Evolutionary conservation across 2,797 vertebrate genomes (phyloP), one percentile per base, ranked within the genome.

Genomic region (Lepilemur septentrionalis): DNA sequence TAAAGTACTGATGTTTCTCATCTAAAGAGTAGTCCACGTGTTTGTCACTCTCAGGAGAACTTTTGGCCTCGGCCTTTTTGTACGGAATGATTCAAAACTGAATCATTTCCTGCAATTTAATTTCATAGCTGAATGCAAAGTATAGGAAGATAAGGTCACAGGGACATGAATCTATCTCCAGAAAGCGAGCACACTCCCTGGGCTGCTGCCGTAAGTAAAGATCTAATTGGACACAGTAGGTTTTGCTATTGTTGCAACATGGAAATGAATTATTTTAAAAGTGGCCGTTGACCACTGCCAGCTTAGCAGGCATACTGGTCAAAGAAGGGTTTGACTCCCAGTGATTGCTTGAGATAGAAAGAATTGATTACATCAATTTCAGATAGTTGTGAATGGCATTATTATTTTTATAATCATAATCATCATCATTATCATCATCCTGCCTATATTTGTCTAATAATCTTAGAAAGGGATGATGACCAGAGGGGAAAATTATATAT

Each of bases 71-170:
- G 98, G 97, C 97, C 94, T 97, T 97, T 97, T 98, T 97, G 97
- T 98, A 98, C 94, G 97, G 92, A 97, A 98, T 97, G 76, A 98
- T 97, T 98, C 43, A 93, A 98, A 98, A 98, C 79, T 75, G 96
- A 98, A 98, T 98, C 96, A 98, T 97, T 98, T 98, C 96, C 98
- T 98, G 95, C 96, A 97, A 98, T 98, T 98, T 98, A 98, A 97
- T 98, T 97, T 98, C 97, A 97, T 97, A 98, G 95, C 93, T 97
- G 94, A 98, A 98, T 50, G 52, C 89, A 97, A 98, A 98, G 93
- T 97, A 94, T 78, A 97, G 98, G 94, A 97, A 98, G 98, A 98
- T 97, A 97, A 98, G 95, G 97, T 98, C 98, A 97, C 89, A 96
- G 97, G 88, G 93, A 98, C 96, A 95, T 3, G 28, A 80, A 95